phyloP scores from a whole-genome alignment of 2,888 invertebrate genomes.

The Leptopilina myrica region DNA sequence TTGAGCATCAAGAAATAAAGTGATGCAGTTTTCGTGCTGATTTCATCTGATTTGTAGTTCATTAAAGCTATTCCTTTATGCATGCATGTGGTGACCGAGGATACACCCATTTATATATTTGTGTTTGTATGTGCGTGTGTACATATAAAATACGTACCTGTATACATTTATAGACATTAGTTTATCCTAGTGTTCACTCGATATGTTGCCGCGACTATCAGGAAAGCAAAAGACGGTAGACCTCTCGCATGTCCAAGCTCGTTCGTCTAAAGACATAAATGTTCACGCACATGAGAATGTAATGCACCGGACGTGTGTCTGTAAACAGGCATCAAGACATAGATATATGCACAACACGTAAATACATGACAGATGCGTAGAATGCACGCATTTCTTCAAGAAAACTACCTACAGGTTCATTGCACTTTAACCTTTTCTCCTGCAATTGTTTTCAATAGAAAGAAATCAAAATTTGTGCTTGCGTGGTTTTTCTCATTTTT shows the following conservation, averaged over 20 bases:
- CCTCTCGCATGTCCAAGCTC: conserved; percentile 56
- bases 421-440: background rate
- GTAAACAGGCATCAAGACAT: conserved; percentile 42
- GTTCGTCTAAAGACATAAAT: conserved; percentile 48
- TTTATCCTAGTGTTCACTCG: conserved; percentile 26
- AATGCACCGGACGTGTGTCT: conserved; percentile 40
- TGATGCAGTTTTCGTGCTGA: conserved; percentile 7
- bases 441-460: background rate
- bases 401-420: conserved; percentile 8
- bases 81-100: background rate
- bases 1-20: background rate
- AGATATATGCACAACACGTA: conserved; percentile 53
- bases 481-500: no score
- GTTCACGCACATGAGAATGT: conserved; percentile 39
- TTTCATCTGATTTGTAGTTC: conserved; percentile 21
- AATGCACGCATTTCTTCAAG: conserved; percentile 58
- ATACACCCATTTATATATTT: background rate
- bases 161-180: background rate
- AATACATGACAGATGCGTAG: conserved; percentile 60
- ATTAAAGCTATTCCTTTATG: conserved; percentile 13
- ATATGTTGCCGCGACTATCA: conserved; percentile 32
- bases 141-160: background rate
- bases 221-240: conserved; percentile 34
- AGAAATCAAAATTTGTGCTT: background rate
- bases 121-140: background rate